Conservation (phyloP, 2,113 vertebrate genomes). For the Morphnarchus princeps region DNA sequence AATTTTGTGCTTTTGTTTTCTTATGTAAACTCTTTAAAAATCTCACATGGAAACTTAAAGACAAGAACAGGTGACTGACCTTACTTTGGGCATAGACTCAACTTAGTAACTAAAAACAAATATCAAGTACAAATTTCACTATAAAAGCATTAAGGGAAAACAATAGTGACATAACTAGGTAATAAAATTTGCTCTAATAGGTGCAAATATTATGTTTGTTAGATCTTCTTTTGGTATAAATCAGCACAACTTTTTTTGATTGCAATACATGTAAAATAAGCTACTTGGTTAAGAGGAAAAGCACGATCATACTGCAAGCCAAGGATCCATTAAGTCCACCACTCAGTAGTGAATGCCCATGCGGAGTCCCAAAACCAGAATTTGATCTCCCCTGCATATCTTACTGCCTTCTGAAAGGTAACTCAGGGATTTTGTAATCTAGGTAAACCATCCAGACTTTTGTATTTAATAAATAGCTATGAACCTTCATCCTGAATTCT, state of each 20-base stretch:
- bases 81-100: neutral
- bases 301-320: neutral
- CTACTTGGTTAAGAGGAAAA: neutral
- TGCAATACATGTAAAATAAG: neutral
- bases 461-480: neutral
- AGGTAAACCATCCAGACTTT: neutral
- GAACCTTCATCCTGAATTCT: neutral
- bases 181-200: neutral
- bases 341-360: neutral
- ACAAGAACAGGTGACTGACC: neutral
- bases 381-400: neutral
- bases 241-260: neutral
- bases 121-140: neutral
- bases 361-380: neutral
- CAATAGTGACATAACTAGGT: neutral
- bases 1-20: neutral
- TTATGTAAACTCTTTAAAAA: neutral
- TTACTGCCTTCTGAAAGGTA: neutral
- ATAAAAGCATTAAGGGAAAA: neutral
- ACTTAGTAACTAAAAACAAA: neutral
- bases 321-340: neutral
- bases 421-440: neutral
- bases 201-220: neutral
- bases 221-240: neutral
- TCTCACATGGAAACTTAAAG: neutral